phyloP scores from a whole-genome alignment of 2,888 invertebrate genomes.

The Cephus rjabovi region DNA sequence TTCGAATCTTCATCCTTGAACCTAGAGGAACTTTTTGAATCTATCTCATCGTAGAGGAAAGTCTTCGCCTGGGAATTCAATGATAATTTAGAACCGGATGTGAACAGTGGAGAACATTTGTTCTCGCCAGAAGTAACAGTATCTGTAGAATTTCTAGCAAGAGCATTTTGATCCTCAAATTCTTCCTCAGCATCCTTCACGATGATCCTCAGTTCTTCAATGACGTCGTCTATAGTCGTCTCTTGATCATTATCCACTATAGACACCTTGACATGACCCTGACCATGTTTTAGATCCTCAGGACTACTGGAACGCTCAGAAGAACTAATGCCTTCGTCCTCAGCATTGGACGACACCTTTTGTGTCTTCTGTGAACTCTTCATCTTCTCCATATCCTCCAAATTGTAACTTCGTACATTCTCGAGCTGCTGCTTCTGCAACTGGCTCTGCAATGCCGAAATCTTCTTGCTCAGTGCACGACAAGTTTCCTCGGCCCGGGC shows the following conservation, averaged over 20 bases:
- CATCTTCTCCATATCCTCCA: conserved; percentile 24
- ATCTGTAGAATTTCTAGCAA: conserved; percentile 37
- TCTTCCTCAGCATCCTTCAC: conserved; percentile 84
- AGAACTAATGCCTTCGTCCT: conserved; percentile 90
- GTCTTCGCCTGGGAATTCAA: conserved; percentile 27
- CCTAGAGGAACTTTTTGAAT: background rate
- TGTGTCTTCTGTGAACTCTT: conserved; percentile 32
- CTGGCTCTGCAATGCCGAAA: conserved; percentile 54
- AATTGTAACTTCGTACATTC: conserved; percentile 51
- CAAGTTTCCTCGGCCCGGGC: conserved; percentile 73
- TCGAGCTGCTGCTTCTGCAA: conserved; percentile 54
- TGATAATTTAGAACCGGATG: conserved; percentile 32
- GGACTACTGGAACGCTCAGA: conserved; percentile 83
- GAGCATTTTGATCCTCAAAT: conserved; percentile 66
- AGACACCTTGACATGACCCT: conserved; percentile 44
- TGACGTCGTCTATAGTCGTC: conserved; percentile 88
- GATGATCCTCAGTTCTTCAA: conserved; percentile 86
- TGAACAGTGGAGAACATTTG: conserved; percentile 29
- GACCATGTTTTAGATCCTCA: conserved; percentile 69
- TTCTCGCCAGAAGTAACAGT: conserved; percentile 36
- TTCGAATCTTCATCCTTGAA: conserved; percentile 2
- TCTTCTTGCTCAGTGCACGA: conserved; percentile 56
- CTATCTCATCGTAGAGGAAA: background rate
- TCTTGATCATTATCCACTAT: conserved; percentile 76
- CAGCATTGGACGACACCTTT: conserved; percentile 77